Evolutionary conservation across 1,140 invertebrate genomes (phyloP).

Genomic region (Heliconius hewitsoni): DNA sequence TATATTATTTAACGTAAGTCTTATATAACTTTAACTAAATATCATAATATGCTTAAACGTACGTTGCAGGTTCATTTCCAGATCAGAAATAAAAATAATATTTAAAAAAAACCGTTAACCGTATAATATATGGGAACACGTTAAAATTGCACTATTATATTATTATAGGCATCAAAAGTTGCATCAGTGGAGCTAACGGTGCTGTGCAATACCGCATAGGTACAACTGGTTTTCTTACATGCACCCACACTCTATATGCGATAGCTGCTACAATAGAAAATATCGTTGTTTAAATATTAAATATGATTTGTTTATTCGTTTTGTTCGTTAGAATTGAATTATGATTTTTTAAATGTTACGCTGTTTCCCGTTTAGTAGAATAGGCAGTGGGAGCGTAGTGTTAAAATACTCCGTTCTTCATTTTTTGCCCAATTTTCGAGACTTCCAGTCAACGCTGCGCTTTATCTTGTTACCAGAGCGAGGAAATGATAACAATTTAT

Average conservation of each 20-base stretch:
- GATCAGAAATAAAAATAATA: not conserved
- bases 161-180: conserved; percentile 73
- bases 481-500: no score
- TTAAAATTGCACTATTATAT: conserved; percentile 59
- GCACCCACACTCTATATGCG: not conserved
- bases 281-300: not conserved
- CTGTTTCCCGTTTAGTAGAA: no score
- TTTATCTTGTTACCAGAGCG: no score
- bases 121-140: not conserved
- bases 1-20: not conserved
- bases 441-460: no score
- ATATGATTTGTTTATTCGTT: not conserved
- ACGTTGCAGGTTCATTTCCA: conserved; percentile 9
- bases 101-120: not conserved
- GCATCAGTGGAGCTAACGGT: conserved; percentile 54
- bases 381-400: no score
- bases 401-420: no score
- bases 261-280: not conserved
- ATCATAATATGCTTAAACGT: not conserved
- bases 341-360: no score
- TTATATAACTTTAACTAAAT: no score
- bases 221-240: conserved; percentile 22
- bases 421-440: no score
- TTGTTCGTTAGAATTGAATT: no score
- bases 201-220: conserved; percentile 53